Evolutionary conservation across 2,888 invertebrate genomes (phyloP).

Genomic region (Nycteola revayana): DNA sequence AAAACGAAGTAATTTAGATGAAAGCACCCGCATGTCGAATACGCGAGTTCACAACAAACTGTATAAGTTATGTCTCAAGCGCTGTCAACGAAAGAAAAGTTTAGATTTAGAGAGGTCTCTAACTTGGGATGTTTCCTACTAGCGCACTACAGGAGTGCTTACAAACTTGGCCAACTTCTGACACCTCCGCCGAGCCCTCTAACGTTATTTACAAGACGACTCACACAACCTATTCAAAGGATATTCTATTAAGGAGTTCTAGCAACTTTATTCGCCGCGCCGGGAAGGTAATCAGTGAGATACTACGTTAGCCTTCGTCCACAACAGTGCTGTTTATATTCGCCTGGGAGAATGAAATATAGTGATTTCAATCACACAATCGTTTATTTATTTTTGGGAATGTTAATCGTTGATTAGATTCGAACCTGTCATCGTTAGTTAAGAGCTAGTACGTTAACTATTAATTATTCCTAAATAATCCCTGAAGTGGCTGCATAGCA

Average conservation of each 20-base stretch:
- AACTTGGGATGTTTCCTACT: conserved; percentile 49
- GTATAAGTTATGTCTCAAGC: conserved; percentile 46
- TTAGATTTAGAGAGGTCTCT: conserved; percentile 60
- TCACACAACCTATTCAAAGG: conserved; percentile 44
- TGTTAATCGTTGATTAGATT: too few species aligned
- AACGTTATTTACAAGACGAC: conserved; percentile 51
- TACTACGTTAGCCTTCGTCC: too few species aligned
- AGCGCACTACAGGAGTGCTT: conserved; percentile 24
- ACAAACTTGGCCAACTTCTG: conserved; percentile 46
- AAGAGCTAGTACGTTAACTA: too few species aligned
- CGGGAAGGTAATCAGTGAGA: conserved; percentile 38
- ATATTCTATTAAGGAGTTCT: conserved; percentile 51
- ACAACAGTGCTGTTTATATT: too few species aligned
- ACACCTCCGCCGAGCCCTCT: conserved; percentile 45
- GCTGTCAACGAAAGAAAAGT: conserved; percentile 56
- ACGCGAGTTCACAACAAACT: conserved; percentile 38
- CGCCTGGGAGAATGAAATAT: too few species aligned
- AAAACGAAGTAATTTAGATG: too few species aligned
- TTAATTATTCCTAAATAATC: too few species aligned
- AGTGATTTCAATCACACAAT: too few species aligned
- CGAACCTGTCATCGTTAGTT: too few species aligned
- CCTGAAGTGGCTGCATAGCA: too few species aligned
- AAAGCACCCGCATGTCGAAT: conserved; percentile 18
- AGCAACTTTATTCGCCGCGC: conserved; percentile 45
- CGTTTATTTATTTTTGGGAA: too few species aligned